Conservation (phyloP, 2,888 invertebrate species). For the Catocala sponsa region DNA sequence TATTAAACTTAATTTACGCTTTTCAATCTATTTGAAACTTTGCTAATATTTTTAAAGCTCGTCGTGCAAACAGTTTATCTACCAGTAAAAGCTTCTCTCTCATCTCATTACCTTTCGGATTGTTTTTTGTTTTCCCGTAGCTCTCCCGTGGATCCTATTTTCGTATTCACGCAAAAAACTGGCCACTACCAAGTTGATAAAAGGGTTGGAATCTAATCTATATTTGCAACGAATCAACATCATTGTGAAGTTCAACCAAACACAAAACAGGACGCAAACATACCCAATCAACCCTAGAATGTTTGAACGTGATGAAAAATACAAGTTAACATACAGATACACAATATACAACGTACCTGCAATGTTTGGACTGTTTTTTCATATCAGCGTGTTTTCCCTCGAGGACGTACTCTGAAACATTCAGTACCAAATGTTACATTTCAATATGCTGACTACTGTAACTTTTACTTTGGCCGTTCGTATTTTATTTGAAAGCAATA, state of each 20-base stretch:
- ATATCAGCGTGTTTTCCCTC: slow-evolving; percentile 63
- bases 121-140: neutral
- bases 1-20: neutral
- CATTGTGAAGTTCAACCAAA: slow-evolving; percentile 9
- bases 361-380: slow-evolving; percentile 54
- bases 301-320: slow-evolving; percentile 36
- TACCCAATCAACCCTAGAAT: slow-evolving; percentile 21
- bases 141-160: neutral
- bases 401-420: slow-evolving; percentile 67
- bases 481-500: slow-evolving; percentile 70
- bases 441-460: slow-evolving; percentile 80
- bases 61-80: neutral
- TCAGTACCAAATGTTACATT: slow-evolving; percentile 78
- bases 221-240: neutral
- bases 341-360: slow-evolving; percentile 32
- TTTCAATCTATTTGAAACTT: neutral
- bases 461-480: slow-evolving; percentile 67
- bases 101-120: neutral
- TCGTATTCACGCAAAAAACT: neutral
- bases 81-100: neutral
- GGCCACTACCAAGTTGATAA: neutral
- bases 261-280: slow-evolving; percentile 7
- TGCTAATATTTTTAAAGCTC: neutral
- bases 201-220: neutral
- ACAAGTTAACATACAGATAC: slow-evolving; percentile 33